Base-by-base conservation (phyloP, 2,113 vertebrate species). In the Gnathonemus longibarbis region DNA sequence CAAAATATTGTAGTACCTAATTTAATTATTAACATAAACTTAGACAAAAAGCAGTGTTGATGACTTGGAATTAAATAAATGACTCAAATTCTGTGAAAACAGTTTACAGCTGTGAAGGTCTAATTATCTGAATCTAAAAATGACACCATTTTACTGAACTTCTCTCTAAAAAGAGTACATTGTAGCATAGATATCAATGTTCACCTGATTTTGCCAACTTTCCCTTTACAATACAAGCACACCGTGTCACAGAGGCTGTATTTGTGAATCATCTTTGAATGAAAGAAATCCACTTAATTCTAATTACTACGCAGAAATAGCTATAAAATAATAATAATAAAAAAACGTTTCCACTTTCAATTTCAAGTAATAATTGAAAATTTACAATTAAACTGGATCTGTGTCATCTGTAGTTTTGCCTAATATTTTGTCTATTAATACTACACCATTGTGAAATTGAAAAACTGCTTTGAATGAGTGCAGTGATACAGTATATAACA, bases 371-470 rank as follows among this genome's bases (percentile, higher is more conserved):
- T 77, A 77, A 80, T 80, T 42, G 13, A 80, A 80, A 39, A 80
- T 80, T 17, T 80, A 80, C 35, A 7, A 42, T 80, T 19, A 80
- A 42, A 17, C 31, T 42, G 27, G 62, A 13, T 31, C 62, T 31
- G 62, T 70, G 62, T 70, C 62, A 70, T 91, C 80, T 1, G 87
- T 87, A 88, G 17, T 84, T 84, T 84, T 48, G 17, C 84, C 91
- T 93, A 93, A 94, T 92, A 91, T 45, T 45, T 83, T 83, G 15
- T 42, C 15, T 84, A 24, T 84, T 84, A 84, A 48, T n/a, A 42
- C 74, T 42, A 42, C 6, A 15, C 39, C 74, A 42, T 80, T 80
- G 5, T 80, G 35, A 80, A 19, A 80, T 1, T 42, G 74, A 80
- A 80, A 5, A 19, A 80, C 74, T 39, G 62, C 62, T 70, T 15